phyloP scores from a whole-genome alignment of 2,113 vertebrate species.

The Prinia subflava region DNA sequence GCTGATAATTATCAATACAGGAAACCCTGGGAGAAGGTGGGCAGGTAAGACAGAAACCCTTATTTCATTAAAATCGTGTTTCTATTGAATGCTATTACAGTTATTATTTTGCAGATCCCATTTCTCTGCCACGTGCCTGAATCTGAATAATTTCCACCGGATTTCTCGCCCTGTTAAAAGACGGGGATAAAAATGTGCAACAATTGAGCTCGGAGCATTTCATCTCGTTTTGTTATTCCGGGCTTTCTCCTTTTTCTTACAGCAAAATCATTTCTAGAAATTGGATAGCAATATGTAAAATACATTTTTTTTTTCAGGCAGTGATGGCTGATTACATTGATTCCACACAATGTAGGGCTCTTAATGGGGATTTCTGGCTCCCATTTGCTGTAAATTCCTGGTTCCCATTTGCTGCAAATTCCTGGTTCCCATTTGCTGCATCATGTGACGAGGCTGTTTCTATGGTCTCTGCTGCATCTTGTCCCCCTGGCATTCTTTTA shows the following conservation, averaged over 20 bases:
- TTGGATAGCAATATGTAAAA: constrained; percentile 37
- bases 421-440: constrained; percentile 22
- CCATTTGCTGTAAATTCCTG: constrained; percentile 27
- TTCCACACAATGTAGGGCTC: background rate
- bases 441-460: background rate
- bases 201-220: background rate
- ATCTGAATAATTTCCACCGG: background rate
- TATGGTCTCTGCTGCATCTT: constrained; percentile 2
- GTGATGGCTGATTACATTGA: constrained; percentile 30
- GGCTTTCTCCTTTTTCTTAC: background rate
- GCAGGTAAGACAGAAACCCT: background rate
- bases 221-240: background rate
- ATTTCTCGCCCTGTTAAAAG: background rate
- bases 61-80: background rate
- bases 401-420: constrained; percentile 16
- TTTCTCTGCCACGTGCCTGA: background rate
- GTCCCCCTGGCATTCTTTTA: constrained; percentile 17
- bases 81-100: background rate
- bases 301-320: background rate
- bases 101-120: background rate
- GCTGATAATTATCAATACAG: constrained; percentile 7
- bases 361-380: constrained; percentile 46
- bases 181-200: background rate
- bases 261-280: constrained; percentile 32
- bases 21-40: background rate